A percentile compares a stretch with the other conserved stretches of the same genome.
Conservation (phyloP, 2,113 vertebrate species). For the Suncus etruscus region DNA sequence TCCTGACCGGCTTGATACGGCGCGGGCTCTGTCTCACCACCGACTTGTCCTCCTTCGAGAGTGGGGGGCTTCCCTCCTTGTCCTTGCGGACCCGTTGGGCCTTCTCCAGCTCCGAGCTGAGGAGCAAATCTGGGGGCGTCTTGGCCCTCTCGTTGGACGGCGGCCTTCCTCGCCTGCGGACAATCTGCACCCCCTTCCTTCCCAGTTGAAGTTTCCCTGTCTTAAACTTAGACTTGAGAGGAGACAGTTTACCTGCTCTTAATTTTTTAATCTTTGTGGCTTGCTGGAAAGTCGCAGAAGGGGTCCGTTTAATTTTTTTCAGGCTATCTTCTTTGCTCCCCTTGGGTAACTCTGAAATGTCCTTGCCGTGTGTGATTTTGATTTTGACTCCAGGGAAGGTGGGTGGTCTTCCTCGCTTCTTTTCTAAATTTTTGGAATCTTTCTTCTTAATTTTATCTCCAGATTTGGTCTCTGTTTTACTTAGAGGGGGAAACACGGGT, state of each 20-base stretch:
- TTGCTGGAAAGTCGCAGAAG: conserved; percentile 89
- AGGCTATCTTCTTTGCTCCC: conserved; percentile 90
- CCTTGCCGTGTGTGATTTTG: conserved; percentile 88
- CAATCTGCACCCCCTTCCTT: conserved; percentile 91
- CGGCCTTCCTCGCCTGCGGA: conserved; percentile 94
- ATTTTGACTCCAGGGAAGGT: conserved; percentile 91
- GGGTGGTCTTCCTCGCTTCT: conserved; percentile 96
- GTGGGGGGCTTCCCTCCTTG: conserved; percentile 87
- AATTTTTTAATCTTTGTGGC: conserved; percentile 95
- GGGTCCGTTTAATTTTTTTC: conserved; percentile 92
- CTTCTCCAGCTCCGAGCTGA: conserved; percentile 92
- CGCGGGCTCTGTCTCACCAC: conserved; percentile 95
- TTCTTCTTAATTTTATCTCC: conserved; percentile 94
- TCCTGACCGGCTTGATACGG: conserved; percentile 95
- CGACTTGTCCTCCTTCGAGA: conserved; percentile 87
- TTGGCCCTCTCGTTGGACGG: conserved; percentile 95
- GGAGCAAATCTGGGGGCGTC: conserved; percentile 86
- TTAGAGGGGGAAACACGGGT: conserved; percentile 86
- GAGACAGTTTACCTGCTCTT: conserved; percentile 93
- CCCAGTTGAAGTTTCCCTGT: conserved; percentile 90
- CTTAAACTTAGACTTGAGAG: conserved; percentile 96
- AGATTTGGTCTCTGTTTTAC: conserved; percentile 90
- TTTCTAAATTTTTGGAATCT: conserved; percentile 90
- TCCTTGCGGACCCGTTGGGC: conserved; percentile 90
- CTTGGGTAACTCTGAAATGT: conserved; percentile 85